A percentile compares a stretch with the other conserved stretches of the same genome.
phyloP scores from a whole-genome alignment of 2,797 vertebrate genomes.

The Neosilurus hyrtlii region DNA sequence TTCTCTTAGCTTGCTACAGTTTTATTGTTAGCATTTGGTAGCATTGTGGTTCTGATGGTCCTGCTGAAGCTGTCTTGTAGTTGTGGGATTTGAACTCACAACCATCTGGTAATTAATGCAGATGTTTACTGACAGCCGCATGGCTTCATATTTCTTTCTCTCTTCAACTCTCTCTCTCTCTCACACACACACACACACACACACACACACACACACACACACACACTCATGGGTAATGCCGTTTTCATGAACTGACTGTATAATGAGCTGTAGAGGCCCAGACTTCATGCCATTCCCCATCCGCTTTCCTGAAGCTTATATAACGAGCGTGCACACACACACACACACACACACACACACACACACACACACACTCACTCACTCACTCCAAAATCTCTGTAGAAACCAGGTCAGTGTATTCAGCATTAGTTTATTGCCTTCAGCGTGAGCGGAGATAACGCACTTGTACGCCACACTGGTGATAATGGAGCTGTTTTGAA shows the following conservation, averaged over 20 bases:
- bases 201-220: too few species aligned
- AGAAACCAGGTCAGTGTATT: conserved; percentile 21
- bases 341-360: conserved; percentile 16
- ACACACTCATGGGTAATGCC: not conserved
- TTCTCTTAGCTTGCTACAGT: not conserved
- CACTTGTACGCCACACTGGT: not conserved
- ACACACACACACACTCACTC: not conserved
- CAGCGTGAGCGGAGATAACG: not conserved
- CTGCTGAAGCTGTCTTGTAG: not conserved
- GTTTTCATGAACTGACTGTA: conserved; percentile 3
- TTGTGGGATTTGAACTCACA: not conserved
- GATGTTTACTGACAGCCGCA: not conserved
- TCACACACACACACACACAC: not conserved
- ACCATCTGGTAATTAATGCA: not conserved
- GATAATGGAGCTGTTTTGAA: not conserved
- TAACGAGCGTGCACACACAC: conserved; percentile 7
- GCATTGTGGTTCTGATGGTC: not conserved
- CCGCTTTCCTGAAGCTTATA: conserved; percentile 15
- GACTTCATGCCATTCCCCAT: conserved; percentile 1
- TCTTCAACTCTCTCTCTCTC: not conserved
- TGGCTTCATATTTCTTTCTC: not conserved
- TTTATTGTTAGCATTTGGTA: not conserved
- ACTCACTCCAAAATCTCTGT: not conserved
- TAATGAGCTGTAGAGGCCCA: not conserved
- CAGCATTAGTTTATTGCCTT: not conserved